phyloP scores from a whole-genome alignment of 1,140 invertebrate species.

The Sminthurides bifidus region DNA sequence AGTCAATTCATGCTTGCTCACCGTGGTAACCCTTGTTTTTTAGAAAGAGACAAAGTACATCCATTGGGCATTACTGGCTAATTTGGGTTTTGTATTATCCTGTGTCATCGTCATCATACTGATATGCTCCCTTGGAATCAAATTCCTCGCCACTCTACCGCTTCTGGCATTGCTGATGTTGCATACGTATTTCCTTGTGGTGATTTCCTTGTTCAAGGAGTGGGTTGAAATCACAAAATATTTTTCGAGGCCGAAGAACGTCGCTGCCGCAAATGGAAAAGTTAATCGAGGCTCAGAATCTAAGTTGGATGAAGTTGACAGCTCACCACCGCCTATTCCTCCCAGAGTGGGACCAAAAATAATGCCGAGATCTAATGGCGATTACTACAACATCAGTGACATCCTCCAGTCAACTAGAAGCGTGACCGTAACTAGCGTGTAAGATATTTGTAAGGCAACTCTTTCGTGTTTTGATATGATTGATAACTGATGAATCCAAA shows the following conservation, averaged over 20 bases:
- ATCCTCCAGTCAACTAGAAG: no score
- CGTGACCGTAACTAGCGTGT: no score
- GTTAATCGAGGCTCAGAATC: no score
- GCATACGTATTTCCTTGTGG: conserved; percentile 3
- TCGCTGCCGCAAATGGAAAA: background rate
- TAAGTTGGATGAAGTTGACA: no score
- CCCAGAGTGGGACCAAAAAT: no score
- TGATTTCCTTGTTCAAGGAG: conserved; percentile 6
- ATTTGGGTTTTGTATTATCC: background rate
- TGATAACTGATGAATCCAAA: no score
- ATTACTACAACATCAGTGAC: no score
- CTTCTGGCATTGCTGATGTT: background rate
- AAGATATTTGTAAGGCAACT: no score
- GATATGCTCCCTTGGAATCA: conserved; percentile 1
- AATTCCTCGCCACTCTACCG: conserved; percentile 1
- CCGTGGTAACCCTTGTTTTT: background rate
- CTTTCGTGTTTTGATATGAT: no score
- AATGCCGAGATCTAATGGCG: no score
- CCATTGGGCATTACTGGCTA: background rate
- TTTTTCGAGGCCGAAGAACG: background rate
- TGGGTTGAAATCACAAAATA: background rate
- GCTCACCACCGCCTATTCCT: no score
- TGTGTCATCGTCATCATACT: conserved; percentile 2
- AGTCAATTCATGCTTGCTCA: background rate
- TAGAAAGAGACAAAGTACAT: background rate